Base-by-base conservation (phyloP, 2,113 vertebrate species). In the Leptodactylus fuscus region DNA sequence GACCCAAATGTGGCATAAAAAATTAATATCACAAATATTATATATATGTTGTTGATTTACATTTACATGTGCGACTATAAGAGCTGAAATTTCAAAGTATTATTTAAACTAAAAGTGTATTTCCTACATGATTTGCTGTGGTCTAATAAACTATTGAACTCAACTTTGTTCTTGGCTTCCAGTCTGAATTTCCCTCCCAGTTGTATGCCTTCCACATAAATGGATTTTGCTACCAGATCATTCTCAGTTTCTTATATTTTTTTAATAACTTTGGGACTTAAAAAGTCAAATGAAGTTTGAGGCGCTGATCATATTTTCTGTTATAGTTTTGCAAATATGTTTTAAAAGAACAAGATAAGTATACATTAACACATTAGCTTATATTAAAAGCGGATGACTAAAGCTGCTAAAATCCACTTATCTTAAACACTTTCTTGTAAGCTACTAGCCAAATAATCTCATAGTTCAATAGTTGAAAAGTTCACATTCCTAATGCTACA, bases 81-180 rank as follows among this genome's bases (percentile, higher is more conserved):
- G 20, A 24, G 13, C 55, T 80, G 16, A 41, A 80, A 44, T 34
- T 34, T 41, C 18, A 78, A 55, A 53, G 29, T 53, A 36, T 1
- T 5, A 53, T 62, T n/a, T 44, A 7, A 27, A 22, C 22, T 13
- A 36, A 58, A 22, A 36, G 20, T 24, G 2, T 60, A 80, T 80
- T 80, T 80, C 38, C 34, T 80, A 62, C 34, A 62, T 79, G 71
- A 41, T 71, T 36, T 55, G 53, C 49, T 83, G 51, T 74, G 51
- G 62, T 85, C 58, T 55, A 55, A 79, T 85, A 85, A 85, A 85
- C 83, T 80, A 80, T 85, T 85, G 83, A 85, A 79, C 83, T 80
- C 65, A 24, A 22, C 58, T 60, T 51, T 77, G 73, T 78, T 44
- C 55, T 70, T 62, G 74, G n/a, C 44, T 80, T 79, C 11, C 55